Conservation (phyloP, 2,797 vertebrate genomes). For the Cynodonichthys magdalenae region DNA sequence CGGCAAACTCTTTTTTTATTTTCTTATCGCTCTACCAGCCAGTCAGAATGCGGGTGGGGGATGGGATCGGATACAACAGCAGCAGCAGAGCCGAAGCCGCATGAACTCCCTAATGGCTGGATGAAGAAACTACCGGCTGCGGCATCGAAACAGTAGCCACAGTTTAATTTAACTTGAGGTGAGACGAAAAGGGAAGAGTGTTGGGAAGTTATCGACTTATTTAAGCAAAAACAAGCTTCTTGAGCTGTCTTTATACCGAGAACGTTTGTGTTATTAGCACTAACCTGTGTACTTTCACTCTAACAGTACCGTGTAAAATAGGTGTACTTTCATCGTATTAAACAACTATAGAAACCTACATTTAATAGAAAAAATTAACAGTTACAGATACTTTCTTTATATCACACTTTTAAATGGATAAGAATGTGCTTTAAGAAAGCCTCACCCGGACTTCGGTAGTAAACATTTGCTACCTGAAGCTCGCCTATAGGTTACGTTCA, state of each 20-base stretch:
- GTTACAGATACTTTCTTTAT: background rate
- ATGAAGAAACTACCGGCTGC: slow-evolving; percentile 65
- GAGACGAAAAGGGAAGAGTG: slow-evolving; percentile 31
- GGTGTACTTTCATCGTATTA: background rate
- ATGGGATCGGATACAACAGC: slow-evolving; percentile 65
- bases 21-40: slow-evolving; percentile 34
- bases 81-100: slow-evolving; percentile 63
- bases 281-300: slow-evolving; percentile 18
- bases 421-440: slow-evolving; percentile 1
- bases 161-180: slow-evolving; percentile 43
- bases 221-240: slow-evolving; percentile 5
- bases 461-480: slow-evolving; percentile 23
- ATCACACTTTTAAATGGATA: background rate
- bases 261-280: slow-evolving; percentile 8
- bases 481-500: background rate
- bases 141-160: slow-evolving; percentile 48
- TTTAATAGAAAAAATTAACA: too few species aligned
- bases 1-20: slow-evolving; percentile 37
- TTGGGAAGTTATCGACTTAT: background rate
- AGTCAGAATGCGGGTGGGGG: slow-evolving; percentile 62
- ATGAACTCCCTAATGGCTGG: slow-evolving; percentile 70
- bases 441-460: slow-evolving; percentile 23
- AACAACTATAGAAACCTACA: background rate
- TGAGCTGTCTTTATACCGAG: slow-evolving; percentile 12
- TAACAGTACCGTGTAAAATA: background rate